These are phyloP conservation scores for Masnerella sp. DNA, from an alignment of 2,888 invertebrate genomes.

Conservation along the genomic window DNA sequence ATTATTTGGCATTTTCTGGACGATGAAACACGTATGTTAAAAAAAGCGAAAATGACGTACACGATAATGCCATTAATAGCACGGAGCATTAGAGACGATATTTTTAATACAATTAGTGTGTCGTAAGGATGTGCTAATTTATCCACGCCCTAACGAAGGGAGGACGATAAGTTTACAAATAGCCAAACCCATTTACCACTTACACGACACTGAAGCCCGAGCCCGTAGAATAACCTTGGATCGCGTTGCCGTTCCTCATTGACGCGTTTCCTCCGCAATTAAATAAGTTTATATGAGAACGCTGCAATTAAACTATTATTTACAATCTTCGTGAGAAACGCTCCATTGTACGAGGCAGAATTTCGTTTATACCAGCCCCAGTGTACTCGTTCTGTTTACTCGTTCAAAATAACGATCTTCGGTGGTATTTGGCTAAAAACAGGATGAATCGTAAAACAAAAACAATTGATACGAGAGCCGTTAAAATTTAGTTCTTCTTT, in stretches of 20 bases:
- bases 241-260: slow-evolving; percentile 39
- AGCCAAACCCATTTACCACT: slow-evolving; percentile 51
- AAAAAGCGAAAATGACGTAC: slow-evolving; percentile 9
- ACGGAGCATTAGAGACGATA: slow-evolving; percentile 30
- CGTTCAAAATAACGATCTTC: slow-evolving; percentile 4
- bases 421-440: not conserved
- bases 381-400: slow-evolving; percentile 11
- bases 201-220: slow-evolving; percentile 35
- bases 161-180: slow-evolving; percentile 41
- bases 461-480: not conserved
- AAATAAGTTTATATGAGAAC: slow-evolving; percentile 46
- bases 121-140: slow-evolving; percentile 41
- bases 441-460: not conserved
- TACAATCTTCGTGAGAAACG: slow-evolving; percentile 51
- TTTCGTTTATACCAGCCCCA: not conserved
- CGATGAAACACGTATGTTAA: too few relatives aligned
- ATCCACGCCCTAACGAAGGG: slow-evolving; percentile 28
- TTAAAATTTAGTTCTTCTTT: too few relatives aligned
- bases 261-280: slow-evolving; percentile 50
- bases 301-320: slow-evolving; percentile 44
- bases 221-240: slow-evolving; percentile 46
- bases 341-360: not conserved
- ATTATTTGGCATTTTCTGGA: too few relatives aligned
- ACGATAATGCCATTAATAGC: slow-evolving; percentile 10
- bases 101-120: slow-evolving; percentile 26